Evolutionary conservation across 2,888 invertebrate species (phyloP).

Genomic region (Micoletzkya japonica): DNA sequence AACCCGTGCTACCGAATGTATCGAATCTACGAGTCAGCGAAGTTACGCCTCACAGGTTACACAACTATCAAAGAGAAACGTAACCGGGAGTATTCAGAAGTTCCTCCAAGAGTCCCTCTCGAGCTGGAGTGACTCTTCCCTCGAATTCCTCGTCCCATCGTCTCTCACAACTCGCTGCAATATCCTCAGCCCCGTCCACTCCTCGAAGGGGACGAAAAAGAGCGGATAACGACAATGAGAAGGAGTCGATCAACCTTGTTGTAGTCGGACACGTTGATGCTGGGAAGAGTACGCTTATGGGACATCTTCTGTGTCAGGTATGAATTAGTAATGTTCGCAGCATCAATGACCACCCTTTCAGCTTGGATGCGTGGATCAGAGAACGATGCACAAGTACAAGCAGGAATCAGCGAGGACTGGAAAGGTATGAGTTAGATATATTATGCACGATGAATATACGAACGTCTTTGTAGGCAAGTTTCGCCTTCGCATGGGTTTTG

Average conservation of each 20-base stretch:
- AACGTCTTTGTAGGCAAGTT: constrained; percentile 70
- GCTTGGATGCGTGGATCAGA: constrained; percentile 81
- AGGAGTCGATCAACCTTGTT: constrained; percentile 58
- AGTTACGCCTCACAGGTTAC: constrained; percentile 14
- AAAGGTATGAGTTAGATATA: constrained; percentile 77
- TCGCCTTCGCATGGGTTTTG: constrained; percentile 89
- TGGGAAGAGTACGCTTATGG: constrained; percentile 95
- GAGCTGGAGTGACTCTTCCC: background rate
- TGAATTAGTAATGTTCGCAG: constrained; percentile 31
- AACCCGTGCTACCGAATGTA: constrained; percentile 30
- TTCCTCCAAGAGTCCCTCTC: constrained; percentile 36
- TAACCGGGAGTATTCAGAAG: constrained; percentile 22
- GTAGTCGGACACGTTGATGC: constrained; percentile 87
- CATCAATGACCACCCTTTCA: constrained; percentile 36
- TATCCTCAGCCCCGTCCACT: constrained; percentile 36
- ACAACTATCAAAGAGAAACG: too few relatives aligned
- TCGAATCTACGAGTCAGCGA: constrained; percentile 31
- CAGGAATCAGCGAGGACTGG: constrained; percentile 95
- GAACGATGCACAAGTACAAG: constrained; percentile 91
- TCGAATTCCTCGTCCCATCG: constrained; percentile 29
- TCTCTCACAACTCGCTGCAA: constrained; percentile 41
- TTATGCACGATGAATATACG: background rate
- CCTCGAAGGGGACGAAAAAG: constrained; percentile 34
- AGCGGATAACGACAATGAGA: constrained; percentile 10
- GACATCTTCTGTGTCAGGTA: constrained; percentile 79